A percentile compares a stretch with the other conserved stretches of the same genome.
Evolutionary conservation across 2,797 vertebrate species (phyloP).

Genomic region (Urosaurus nigricauda): DNA sequence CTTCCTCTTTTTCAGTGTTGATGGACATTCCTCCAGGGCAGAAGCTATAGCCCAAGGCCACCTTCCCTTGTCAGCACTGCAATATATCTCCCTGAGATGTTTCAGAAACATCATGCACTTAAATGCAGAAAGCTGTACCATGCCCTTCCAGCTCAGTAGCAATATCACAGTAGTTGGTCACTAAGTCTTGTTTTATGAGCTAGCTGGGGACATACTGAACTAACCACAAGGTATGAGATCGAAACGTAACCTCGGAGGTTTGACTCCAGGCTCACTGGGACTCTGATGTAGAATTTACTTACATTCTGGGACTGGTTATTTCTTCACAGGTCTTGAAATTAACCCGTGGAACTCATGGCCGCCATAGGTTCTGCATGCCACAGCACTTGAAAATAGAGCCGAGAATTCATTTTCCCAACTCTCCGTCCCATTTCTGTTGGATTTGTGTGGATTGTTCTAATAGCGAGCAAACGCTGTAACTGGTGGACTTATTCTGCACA

Average conservation of each 20-base stretch:
- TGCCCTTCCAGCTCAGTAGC: not conserved
- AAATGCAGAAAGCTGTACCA: not conserved
- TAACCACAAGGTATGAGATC: not conserved
- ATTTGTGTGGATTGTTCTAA: not conserved
- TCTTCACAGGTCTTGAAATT: not conserved
- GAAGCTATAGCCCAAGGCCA: constrained; percentile 24
- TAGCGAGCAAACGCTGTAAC: not conserved
- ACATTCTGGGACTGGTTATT: no score
- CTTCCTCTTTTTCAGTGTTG: constrained; percentile 7
- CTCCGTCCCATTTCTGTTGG: not conserved
- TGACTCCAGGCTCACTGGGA: not conserved
- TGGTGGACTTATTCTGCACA: no score
- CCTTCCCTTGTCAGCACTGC: not conserved
- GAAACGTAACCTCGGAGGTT: not conserved
- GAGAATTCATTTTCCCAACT: not conserved
- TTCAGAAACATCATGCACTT: constrained; percentile 1
- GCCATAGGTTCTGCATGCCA: no score
- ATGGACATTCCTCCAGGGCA: constrained; percentile 26
- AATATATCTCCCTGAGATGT: constrained; percentile 18
- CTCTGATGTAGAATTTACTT: not conserved
- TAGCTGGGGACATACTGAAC: not conserved
- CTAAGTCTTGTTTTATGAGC: constrained; percentile 10
- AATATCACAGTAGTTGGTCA: not conserved
- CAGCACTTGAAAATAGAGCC: not conserved
- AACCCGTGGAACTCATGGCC: not conserved